Base-by-base conservation (phyloP, 2,888 invertebrate species). In the Mimumesa dahlbomi region DNA sequence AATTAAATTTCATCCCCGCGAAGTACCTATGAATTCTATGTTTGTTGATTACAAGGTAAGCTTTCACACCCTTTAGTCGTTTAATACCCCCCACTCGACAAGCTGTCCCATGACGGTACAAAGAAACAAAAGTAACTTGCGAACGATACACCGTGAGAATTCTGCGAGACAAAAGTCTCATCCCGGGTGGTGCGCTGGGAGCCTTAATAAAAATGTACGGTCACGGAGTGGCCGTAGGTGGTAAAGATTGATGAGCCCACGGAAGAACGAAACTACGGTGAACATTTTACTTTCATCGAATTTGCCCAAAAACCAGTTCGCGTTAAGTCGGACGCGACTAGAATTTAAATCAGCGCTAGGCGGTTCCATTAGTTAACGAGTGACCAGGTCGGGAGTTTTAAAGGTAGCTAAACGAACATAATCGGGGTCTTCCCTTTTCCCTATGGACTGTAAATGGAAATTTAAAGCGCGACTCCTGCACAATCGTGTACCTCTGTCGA, bases 151-250 rank as follows among this genome's bases (percentile, higher is more conserved):
- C n/a, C n/a, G n/a, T n/a, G n/a, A 21, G n/a, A 34, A 56, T 14
- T 21, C 14, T 43, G 6, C 19, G 25, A 25, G 25, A 7, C 4
- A 7, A 25, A 25, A 25, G 25, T 34, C 13, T 2, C 16, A 14
- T 18, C 42, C 18, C 13, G 3, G 5, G 43, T 9, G 29, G n/a
- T 43, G 13, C 56, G 40, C 7, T 1, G 22, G 16, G 61, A 63
- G 49, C 53, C 67, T 72, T 76, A 73, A 75, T 75, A 75, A 76
- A 64, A 75, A 76, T 68, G 66, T 76, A 75, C 76, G 64, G 53
- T 68, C 61, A 65, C 38, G 46, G 56, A 45, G 52, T 42, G 42
- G 43, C 58, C 50, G 63, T 49, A 61, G 64, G 57, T 70, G 58
- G 56, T 49, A 46, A 54, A 62, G 71, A 68, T 64, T 52, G 54